These are phyloP conservation scores for Leptopilina syphax DNA, from an alignment of 2,888 invertebrate genomes.

Conservation along the genomic window DNA sequence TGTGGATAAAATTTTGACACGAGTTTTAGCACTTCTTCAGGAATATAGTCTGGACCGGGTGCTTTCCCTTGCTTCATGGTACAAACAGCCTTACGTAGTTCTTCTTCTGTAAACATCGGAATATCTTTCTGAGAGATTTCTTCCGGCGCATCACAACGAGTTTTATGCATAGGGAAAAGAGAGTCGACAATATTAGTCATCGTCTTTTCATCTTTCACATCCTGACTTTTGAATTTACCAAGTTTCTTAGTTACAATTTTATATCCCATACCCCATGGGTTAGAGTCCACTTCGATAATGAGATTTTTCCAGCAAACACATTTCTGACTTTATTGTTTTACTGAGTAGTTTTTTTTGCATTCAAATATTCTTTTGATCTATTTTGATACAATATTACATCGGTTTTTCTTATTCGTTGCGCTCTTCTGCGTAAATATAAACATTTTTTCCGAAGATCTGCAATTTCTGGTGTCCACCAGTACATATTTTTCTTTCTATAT, in stretches of 20 bases:
- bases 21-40: slow-evolving; percentile 33
- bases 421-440: too few relatives aligned
- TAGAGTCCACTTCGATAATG: too few relatives aligned
- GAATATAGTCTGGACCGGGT: slow-evolving; percentile 47
- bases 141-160: not conserved
- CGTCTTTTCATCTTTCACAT: slow-evolving; percentile 29
- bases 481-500: not conserved
- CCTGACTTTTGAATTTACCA: slow-evolving; percentile 20
- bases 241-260: slow-evolving; percentile 45
- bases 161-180: slow-evolving; percentile 44
- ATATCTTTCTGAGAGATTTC: not conserved
- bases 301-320: slow-evolving; percentile 40
- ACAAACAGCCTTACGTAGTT: slow-evolving; percentile 4
- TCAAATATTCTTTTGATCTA: too few relatives aligned
- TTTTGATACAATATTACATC: too few relatives aligned
- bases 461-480: not conserved
- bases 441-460: too few relatives aligned
- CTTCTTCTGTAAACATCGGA: slow-evolving; percentile 3
- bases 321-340: not conserved
- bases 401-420: too few relatives aligned
- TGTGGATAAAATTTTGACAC: not conserved
- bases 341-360: too few relatives aligned
- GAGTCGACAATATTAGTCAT: slow-evolving; percentile 38
- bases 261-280: too few relatives aligned
- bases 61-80: slow-evolving; percentile 46